Conservation (phyloP, 2,888 invertebrate genomes). For the Chloroclystis v-ata region DNA sequence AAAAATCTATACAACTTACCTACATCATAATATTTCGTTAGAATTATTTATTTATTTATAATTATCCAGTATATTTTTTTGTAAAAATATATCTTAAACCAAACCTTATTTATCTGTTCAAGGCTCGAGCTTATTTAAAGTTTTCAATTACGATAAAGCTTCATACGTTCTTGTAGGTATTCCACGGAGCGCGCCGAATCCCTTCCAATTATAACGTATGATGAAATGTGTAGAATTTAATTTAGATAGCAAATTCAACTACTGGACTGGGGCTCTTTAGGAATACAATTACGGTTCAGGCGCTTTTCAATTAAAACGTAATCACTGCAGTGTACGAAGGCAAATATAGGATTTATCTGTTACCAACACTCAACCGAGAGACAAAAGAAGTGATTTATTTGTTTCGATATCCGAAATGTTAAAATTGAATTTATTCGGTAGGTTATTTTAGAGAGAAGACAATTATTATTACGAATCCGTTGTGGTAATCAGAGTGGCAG, state of each 20-base stretch:
- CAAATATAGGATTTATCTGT: slow-evolving; percentile 1
- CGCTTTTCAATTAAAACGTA: slow-evolving; percentile 4
- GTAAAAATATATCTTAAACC: too few species aligned
- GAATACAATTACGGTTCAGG: slow-evolving; percentile 7
- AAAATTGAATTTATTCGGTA: neutral
- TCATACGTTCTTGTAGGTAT: slow-evolving; percentile 3
- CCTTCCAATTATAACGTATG: slow-evolving; percentile 12
- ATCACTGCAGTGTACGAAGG: neutral
- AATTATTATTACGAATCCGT: too few species aligned
- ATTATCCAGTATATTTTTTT: too few species aligned
- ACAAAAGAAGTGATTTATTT: neutral
- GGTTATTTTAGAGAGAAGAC: neutral
- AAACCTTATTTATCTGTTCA: neutral
- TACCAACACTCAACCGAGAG: neutral
- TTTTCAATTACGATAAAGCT: slow-evolving; percentile 9
- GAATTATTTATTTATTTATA: too few species aligned
- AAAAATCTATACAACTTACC: too few species aligned
- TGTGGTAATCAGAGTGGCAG: too few species aligned
- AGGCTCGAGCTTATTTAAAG: slow-evolving; percentile 3
- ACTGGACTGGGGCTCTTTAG: slow-evolving; percentile 6
- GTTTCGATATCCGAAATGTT: neutral
- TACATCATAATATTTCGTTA: too few species aligned
- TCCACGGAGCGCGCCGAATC: slow-evolving; percentile 2
- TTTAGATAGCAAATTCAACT: slow-evolving; percentile 19
- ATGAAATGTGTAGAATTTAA: slow-evolving; percentile 12